Percentiles rank a stretch among this genome's conserved stretches.
These are phyloP conservation scores for Odontocolon sp. DNA, from an alignment of 2,888 invertebrate species.

Conservation along the genomic window DNA sequence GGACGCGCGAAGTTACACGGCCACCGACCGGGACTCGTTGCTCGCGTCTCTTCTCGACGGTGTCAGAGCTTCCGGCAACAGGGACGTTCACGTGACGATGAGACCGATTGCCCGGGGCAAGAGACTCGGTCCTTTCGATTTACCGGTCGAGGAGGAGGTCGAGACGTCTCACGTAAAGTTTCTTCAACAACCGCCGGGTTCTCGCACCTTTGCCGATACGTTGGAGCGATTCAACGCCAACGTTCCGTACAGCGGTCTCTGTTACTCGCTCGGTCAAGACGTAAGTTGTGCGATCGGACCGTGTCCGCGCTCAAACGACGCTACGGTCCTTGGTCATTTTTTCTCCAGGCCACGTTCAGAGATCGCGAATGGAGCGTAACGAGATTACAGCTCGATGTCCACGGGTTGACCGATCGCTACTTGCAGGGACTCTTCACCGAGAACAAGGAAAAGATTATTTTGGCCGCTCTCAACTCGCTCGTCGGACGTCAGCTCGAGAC, in stretches of 20 bases:
- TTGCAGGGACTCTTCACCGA: constrained; percentile 96
- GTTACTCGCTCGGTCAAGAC: constrained; percentile 98
- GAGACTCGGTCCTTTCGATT: constrained; percentile 93
- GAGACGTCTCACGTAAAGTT: constrained; percentile 95
- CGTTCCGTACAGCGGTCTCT: constrained; percentile 97
- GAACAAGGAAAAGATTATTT: constrained; percentile 98
- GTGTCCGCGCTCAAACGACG: constrained; percentile 1
- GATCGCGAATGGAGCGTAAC: constrained; percentile 78
- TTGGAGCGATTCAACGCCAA: constrained; percentile 98
- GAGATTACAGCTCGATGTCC: constrained; percentile 72
- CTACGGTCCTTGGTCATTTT: constrained; percentile 62
- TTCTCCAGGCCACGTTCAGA: constrained; percentile 74
- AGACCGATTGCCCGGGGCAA: constrained; percentile 91
- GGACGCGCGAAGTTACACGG: constrained; percentile 92
- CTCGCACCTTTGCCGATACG: constrained; percentile 88
- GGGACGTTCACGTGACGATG: constrained; percentile 97
- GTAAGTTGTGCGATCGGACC: no score
- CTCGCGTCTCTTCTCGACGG: constrained; percentile 98
- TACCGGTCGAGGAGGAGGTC: constrained; percentile 97
- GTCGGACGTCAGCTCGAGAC: constrained; percentile 86
- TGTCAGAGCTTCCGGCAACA: constrained; percentile 97
- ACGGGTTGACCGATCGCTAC: constrained; percentile 75
- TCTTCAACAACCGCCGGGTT: constrained; percentile 85
- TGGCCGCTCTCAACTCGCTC: constrained; percentile 93
- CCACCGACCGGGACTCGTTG: constrained; percentile 97